A percentile compares a stretch with the other conserved stretches of the same genome.
Evolutionary conservation across 92 coral and sea anemone species (phyloP).

Genomic region (Umimayanthus chanpuru): DNA sequence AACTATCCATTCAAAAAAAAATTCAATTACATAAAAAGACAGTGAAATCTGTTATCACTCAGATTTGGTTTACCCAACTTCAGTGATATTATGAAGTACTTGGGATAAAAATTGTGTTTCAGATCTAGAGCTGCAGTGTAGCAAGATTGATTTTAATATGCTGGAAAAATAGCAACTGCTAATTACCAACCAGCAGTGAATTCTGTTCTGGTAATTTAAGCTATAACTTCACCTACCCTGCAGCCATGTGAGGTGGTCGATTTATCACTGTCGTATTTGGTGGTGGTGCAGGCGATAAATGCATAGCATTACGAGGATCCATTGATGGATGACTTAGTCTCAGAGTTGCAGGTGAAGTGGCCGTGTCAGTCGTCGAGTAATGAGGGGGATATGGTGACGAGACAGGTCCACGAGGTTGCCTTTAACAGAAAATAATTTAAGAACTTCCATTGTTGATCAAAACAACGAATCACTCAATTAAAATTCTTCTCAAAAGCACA

Average conservation of each 20-base stretch:
- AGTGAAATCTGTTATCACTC: no score
- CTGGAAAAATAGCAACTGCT: not conserved
- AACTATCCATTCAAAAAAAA: no score
- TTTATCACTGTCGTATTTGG: slow-evolving; percentile 93
- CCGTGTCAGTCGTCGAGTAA: slow-evolving; percentile 89
- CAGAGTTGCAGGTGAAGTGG: slow-evolving; percentile 82
- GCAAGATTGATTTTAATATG: no score
- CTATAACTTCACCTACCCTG: slow-evolving; percentile 31
- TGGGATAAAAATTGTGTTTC: no score
- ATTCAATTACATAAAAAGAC: no score
- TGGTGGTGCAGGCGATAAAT: slow-evolving; percentile 90
- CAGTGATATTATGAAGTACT: no score
- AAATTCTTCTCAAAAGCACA: no score
- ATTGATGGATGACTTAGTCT: slow-evolving; percentile 87
- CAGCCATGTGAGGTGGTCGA: slow-evolving; percentile 61
- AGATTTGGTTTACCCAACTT: no score
- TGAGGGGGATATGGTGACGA: slow-evolving; percentile 84
- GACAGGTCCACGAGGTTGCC: slow-evolving; percentile 90
- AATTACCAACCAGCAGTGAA: not conserved
- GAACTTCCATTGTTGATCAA: not conserved
- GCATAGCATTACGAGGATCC: slow-evolving; percentile 85
- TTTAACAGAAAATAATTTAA: slow-evolving; percentile 17
- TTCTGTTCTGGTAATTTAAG: not conserved
- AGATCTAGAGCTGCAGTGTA: no score
- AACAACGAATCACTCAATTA: not conserved